Percentiles rank a stretch among this genome's conserved stretches.
phyloP scores from a whole-genome alignment of 2,797 vertebrate genomes.

The Diplodus sargus region DNA sequence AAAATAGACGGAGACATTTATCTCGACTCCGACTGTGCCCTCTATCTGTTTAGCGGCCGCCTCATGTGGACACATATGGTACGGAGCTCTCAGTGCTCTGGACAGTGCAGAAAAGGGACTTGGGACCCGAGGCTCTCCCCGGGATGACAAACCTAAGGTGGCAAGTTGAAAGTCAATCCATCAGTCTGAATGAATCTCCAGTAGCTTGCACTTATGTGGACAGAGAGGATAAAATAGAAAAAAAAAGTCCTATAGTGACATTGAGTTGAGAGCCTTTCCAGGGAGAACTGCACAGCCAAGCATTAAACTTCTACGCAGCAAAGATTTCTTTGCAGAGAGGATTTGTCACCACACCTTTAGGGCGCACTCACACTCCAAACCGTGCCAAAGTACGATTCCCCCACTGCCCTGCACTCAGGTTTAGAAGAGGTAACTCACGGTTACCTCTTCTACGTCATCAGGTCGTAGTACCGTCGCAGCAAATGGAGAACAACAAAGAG shows the following conservation, averaged over 20 bases:
- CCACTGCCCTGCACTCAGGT: no score
- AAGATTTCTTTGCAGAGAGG: conserved; percentile 27
- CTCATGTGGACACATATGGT: conserved; percentile 34
- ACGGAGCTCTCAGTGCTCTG: conserved; percentile 49
- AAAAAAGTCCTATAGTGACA: conserved; percentile 48
- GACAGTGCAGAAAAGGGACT: conserved; percentile 59
- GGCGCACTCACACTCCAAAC: no score
- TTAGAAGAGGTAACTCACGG: no score
- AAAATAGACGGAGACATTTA: conserved; percentile 46
- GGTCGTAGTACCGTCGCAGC: no score
- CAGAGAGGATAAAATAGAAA: conserved; percentile 52
- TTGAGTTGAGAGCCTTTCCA: conserved; percentile 44
- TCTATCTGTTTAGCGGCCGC: conserved; percentile 44
- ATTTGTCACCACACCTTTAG: conserved; percentile 36
- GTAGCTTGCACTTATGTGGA: conserved; percentile 54
- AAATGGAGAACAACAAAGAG: no score
- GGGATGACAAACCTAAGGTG: conserved; percentile 63
- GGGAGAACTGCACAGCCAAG: conserved; percentile 47
- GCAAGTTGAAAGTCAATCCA: conserved; percentile 63
- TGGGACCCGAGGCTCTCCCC: conserved; percentile 42
- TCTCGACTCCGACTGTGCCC: conserved; percentile 38
- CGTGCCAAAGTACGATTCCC: no score
- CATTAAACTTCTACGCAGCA: conserved; percentile 38
- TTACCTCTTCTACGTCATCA: no score
- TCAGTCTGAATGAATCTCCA: conserved; percentile 68